A percentile compares a stretch with the other conserved stretches of the same genome.
These are phyloP conservation scores for Hyposmocoma kahamanoa DNA, from an alignment of 1,140 invertebrate genomes.

Conservation along the genomic window DNA sequence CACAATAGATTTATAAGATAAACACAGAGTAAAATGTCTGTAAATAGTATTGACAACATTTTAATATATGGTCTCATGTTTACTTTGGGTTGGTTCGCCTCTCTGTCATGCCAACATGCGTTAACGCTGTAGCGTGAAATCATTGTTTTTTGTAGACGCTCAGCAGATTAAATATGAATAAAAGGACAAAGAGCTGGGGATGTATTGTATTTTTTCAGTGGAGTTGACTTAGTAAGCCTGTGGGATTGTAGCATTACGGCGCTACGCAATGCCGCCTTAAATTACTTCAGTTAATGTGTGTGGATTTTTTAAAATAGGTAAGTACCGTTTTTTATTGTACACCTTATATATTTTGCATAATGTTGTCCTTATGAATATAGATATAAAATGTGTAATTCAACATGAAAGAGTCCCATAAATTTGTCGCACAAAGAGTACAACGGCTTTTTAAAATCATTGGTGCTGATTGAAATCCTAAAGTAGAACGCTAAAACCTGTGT, in stretches of 20 bases:
- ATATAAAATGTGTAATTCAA: no score
- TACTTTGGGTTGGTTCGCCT: constrained; percentile 47
- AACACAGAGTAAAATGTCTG: constrained; percentile 68
- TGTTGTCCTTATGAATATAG: no score
- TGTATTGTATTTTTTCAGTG: constrained; percentile 40
- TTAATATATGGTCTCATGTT: constrained; percentile 67
- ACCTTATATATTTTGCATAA: no score
- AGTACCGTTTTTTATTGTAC: no score
- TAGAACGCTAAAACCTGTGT: neutral
- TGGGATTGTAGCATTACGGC: constrained; percentile 41
- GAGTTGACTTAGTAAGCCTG: constrained; percentile 51
- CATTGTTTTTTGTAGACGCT: constrained; percentile 64
- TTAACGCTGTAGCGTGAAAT: constrained; percentile 71
- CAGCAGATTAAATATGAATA: constrained; percentile 65
- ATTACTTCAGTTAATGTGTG: no score
- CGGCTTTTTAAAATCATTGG: no score
- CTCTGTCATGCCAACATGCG: constrained; percentile 65
- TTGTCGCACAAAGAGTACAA: no score
- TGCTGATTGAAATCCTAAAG: no score
- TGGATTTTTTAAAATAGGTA: no score
- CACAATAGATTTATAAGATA: constrained; percentile 73
- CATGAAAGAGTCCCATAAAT: no score
- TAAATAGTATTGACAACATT: constrained; percentile 71
- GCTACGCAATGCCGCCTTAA: constrained; percentile 25
- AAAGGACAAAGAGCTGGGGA: constrained; percentile 55